These are phyloP conservation scores for Ranitomeya variabilis DNA, from an alignment of 2,113 vertebrate species.

Conservation along the genomic window DNA sequence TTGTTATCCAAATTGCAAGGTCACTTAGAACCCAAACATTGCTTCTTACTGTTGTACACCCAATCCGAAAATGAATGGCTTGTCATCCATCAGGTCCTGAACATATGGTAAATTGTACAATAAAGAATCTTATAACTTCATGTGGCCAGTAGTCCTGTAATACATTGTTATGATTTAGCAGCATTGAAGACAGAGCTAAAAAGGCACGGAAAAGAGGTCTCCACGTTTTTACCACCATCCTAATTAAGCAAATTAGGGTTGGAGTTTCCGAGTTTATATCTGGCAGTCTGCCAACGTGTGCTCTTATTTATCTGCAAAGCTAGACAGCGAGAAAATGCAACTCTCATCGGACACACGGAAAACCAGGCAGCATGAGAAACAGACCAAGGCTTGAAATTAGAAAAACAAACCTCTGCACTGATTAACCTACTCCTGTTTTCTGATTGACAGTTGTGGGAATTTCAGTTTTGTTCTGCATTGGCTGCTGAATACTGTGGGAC, in stretches of 20 bases:
- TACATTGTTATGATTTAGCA: neutral
- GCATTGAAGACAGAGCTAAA: neutral
- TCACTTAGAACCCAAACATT: too few species aligned
- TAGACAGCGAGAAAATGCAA: neutral
- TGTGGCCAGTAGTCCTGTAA: too few species aligned
- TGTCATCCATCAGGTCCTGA: too few species aligned
- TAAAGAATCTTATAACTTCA: too few species aligned
- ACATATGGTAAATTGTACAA: too few species aligned
- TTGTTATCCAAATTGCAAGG: too few species aligned
- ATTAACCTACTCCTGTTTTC: neutral
- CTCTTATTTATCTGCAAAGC: neutral
- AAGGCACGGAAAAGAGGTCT: neutral
- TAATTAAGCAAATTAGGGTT: slow-evolving; percentile 10
- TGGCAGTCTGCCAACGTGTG: neutral
- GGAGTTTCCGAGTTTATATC: neutral
- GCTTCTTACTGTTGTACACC: too few species aligned
- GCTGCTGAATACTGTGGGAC: neutral
- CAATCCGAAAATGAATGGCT: too few species aligned
- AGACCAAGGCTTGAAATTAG: neutral
- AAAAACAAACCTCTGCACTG: slow-evolving; percentile 10
- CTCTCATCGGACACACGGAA: slow-evolving; percentile 5
- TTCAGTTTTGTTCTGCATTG: neutral
- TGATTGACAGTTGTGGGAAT: slow-evolving; percentile 11
- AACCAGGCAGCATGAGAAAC: neutral
- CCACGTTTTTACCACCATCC: neutral